Evolutionary conservation across 2,888 invertebrate genomes (phyloP).

Genomic region (Branchinecta sandiegonensis): DNA sequence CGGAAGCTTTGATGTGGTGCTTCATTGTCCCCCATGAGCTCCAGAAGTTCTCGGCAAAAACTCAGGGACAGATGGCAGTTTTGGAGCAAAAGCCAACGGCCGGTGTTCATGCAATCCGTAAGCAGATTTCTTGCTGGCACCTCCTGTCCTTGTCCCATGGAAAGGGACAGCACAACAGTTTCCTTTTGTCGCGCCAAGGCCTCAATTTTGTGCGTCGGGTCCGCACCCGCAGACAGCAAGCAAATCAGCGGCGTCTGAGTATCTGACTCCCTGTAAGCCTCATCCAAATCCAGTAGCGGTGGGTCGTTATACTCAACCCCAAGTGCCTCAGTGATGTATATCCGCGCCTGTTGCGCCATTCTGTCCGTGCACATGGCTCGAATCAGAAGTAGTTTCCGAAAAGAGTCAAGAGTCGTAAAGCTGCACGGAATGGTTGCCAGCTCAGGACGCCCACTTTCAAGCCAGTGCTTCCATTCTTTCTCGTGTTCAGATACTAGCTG

Average conservation of each 20-base stretch:
- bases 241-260: constrained; percentile 77
- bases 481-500: constrained; percentile 62
- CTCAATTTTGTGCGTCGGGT: constrained; percentile 88
- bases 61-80: constrained; percentile 91
- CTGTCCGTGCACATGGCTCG: constrained; percentile 91
- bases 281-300: constrained; percentile 76
- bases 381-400: constrained; percentile 66
- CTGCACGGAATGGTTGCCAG: constrained; percentile 79
- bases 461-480: constrained; percentile 76
- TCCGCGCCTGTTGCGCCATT: constrained; percentile 79
- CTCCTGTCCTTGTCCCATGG: constrained; percentile 97
- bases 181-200: constrained; percentile 68
- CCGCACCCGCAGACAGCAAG: constrained; percentile 84
- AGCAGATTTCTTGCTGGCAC: constrained; percentile 69
- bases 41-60: constrained; percentile 83
- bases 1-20: constrained; percentile 66
- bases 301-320: constrained; percentile 81
- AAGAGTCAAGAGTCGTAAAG: constrained; percentile 72
- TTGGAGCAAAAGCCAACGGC: constrained; percentile 87
- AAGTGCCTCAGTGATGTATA: constrained; percentile 73
- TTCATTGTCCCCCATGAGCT: constrained; percentile 70
- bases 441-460: constrained; percentile 83
- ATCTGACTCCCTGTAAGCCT: constrained; percentile 77
- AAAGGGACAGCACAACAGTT: constrained; percentile 68
- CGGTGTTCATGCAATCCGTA: constrained; percentile 55